Percentiles rank a stretch among this genome's conserved stretches.
Evolutionary conservation across 2,888 invertebrate genomes (phyloP).

Genomic region (Ichneumoninae sp.): DNA sequence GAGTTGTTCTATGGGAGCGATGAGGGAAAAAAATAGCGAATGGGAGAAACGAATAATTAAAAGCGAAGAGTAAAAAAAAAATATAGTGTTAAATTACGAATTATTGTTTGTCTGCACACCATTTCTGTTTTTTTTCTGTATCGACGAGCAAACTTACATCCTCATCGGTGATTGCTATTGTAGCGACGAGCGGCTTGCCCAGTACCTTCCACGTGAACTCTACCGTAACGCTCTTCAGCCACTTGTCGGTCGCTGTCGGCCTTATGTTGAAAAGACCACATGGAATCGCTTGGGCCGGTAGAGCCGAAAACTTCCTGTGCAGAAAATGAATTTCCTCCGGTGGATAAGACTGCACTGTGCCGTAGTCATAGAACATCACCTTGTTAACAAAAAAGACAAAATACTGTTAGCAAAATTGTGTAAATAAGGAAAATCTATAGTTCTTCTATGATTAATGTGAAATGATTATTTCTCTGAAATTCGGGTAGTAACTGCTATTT

Average conservation of each 20-base stretch:
- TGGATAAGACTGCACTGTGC: conserved; percentile 77
- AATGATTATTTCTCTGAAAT: too few relatives aligned
- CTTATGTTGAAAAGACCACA: conserved; percentile 77
- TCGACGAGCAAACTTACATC: conserved; percentile 70
- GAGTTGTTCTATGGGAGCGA: conserved; percentile 75
- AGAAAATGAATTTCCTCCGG: conserved; percentile 75
- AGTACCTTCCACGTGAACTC: conserved; percentile 69
- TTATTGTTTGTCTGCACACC: not conserved
- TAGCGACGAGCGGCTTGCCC: conserved; percentile 72
- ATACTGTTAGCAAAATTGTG: not conserved
- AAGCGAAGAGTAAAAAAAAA: not conserved
- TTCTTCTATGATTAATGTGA: not conserved
- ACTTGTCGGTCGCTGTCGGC: conserved; percentile 71
- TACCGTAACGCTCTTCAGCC: conserved; percentile 70
- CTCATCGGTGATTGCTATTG: conserved; percentile 67
- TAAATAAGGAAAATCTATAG: not conserved
- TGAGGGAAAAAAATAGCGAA: conserved; percentile 11
- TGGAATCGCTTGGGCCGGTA: conserved; percentile 81
- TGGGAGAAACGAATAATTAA: conserved; percentile 20
- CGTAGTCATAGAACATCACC: conserved; percentile 82
- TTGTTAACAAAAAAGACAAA: conserved; percentile 64
- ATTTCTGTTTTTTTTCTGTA: not conserved
- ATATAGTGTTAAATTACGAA: not conserved
- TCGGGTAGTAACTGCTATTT: too few relatives aligned
- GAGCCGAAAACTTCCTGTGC: conserved; percentile 75